Evolutionary conservation across 2,797 vertebrate species (phyloP), one percentile per base, ranked within the genome.

Genomic region (Cyprinella venusta): DNA sequence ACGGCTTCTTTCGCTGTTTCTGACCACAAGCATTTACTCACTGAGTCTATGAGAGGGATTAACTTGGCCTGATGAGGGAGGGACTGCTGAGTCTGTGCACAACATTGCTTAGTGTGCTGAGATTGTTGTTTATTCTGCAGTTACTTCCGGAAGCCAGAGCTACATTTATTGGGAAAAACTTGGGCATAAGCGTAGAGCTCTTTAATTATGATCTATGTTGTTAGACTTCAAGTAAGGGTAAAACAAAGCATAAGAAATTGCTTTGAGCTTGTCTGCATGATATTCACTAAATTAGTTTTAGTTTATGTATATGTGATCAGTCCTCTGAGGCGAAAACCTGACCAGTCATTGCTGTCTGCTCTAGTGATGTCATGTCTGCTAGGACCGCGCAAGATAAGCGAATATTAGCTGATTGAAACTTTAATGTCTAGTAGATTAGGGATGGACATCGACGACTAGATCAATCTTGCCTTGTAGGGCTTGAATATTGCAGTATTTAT

Each of bases 1-100:
- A 89, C 52, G 15, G 48, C 40, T 90, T 84, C 87, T 91, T 89
- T 88, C 40, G 36, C 30, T 89, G 81, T 84, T 75, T 87, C 83
- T 75, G 76, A 75, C 45, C 36, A 13, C 69, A 86, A 83, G 18
- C 80, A 4, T 52, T 56, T 42, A 13, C 24, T 84, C 70, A 76
- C 38, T 48, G 71, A 86, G 13, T 87, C 85, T 81, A 70, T 88
- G 64, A 89, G 40, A 74, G n/a, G 82, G 84, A 90, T 91, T 89
- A 89, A 83, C 85, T 71, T 80, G 52, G 84, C 48, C 68, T 76
- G 77, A 65, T 67, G 65, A 85, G n/a, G 42, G 71, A 82, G 61
- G 84, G 88, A 85, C 61, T 59, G 83, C 83, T 76, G 65, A 87
- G 30, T 74, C 33, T 65, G 54, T 48, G 69, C n/a, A 61, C 76